Percentiles rank a stretch among this genome's conserved stretches.
Conservation (phyloP, 2,888 invertebrate species). For the Apoda limacodes region DNA sequence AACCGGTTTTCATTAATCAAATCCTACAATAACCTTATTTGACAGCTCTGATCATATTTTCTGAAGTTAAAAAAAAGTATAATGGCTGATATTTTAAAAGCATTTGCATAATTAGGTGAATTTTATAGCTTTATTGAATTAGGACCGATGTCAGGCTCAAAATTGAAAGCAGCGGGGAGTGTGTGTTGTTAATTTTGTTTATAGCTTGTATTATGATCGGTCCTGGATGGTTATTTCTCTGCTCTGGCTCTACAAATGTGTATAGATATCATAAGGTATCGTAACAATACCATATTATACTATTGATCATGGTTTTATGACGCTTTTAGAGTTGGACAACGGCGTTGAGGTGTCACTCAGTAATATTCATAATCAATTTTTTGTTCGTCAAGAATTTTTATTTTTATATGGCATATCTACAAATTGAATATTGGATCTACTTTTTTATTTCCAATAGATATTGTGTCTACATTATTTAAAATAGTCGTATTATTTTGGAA, state of each 20-base stretch:
- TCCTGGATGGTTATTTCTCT: conserved; percentile 61
- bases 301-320: conserved; percentile 58
- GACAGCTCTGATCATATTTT: conserved; percentile 55
- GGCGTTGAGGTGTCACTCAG: too few relatives aligned
- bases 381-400: too few relatives aligned
- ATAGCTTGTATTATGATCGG: conserved; percentile 65
- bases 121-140: conserved; percentile 71
- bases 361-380: too few relatives aligned
- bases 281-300: conserved; percentile 59
- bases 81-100: conserved; percentile 56
- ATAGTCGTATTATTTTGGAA: too few relatives aligned
- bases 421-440: too few relatives aligned
- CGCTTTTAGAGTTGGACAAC: conserved; percentile 25
- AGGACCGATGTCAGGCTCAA: conserved; percentile 66
- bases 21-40: conserved; percentile 38
- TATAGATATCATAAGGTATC: conserved; percentile 47
- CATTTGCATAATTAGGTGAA: conserved; percentile 71
- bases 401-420: too few relatives aligned
- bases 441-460: too few relatives aligned
- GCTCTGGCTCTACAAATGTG: conserved; percentile 57
- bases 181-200: conserved; percentile 70
- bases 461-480: too few relatives aligned
- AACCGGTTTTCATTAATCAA: conserved; percentile 48
- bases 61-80: conserved; percentile 48
- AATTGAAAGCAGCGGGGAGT: conserved; percentile 66